A percentile compares a stretch with the other conserved stretches of the same genome.
These are phyloP conservation scores for Ursus arctos DNA, from an alignment of 2,113 vertebrate genomes.

Conservation along the genomic window DNA sequence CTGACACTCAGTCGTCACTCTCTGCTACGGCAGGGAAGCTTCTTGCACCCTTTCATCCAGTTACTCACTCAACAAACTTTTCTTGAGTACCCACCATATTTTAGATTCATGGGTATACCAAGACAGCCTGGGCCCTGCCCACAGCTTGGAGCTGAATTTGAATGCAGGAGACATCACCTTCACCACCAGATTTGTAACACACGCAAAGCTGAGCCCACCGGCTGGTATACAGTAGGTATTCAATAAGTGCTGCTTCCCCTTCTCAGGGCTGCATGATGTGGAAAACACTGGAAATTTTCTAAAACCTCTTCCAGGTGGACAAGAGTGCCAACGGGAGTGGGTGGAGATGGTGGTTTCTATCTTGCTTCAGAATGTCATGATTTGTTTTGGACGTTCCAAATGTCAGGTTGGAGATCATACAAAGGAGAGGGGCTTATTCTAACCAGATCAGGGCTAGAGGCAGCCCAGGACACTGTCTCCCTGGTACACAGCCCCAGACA, in stretches of 20 bases:
- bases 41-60: neutral
- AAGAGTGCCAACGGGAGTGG: slow-evolving; percentile 27
- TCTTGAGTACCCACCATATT: neutral
- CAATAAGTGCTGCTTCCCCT: neutral
- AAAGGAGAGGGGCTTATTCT: slow-evolving; percentile 71
- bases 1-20: neutral
- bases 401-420: slow-evolving; percentile 62
- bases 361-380: slow-evolving; percentile 46
- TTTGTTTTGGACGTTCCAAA: slow-evolving; percentile 69
- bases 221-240: neutral
- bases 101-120: neutral
- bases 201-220: neutral
- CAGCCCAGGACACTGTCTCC: slow-evolving; percentile 75
- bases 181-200: neutral
- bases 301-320: slow-evolving; percentile 61
- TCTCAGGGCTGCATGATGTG: neutral
- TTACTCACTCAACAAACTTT: slow-evolving; percentile 31
- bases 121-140: neutral
- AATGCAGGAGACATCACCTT: neutral
- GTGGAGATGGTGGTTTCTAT: slow-evolving; percentile 65
- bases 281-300: slow-evolving; percentile 60
- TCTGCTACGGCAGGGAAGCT: neutral
- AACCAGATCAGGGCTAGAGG: slow-evolving; percentile 72
- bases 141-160: neutral
- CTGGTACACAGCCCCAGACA: slow-evolving; percentile 68